Base-by-base conservation (phyloP, 2,113 vertebrate species). In the Carettochelys insculpta region DNA sequence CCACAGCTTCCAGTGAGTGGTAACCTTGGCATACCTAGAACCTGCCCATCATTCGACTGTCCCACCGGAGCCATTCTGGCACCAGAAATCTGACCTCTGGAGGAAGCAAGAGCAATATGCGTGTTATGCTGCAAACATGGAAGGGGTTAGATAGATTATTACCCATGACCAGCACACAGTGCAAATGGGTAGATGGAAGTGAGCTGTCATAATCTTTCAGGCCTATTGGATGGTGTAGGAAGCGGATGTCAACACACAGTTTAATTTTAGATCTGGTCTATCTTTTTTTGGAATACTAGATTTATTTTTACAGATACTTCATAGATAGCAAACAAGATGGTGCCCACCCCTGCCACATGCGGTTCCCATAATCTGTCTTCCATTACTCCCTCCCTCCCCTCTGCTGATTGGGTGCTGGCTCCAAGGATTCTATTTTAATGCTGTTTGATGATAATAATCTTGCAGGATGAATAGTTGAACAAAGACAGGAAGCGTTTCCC, bases 401-500 rank as follows among this genome's bases (percentile, higher is more conserved):
- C 27, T 43, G 85, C 86, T 95, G 76, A 90, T 83, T 93, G 95
- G 96, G 95, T 97, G 96, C 97, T 96, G 93, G 54, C 85, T 96
- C 96, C 92, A 93, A 92, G 80, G 95, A 68, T 97, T 96, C 97
- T 98, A 97, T 98, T 97, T 97, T 97, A 94, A 97, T 96, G 88
- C 95, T 75, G 95, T 97, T 97, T 97, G 96, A 97, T 97, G 97
- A 98, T 98, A 97, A 97, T 97, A 85, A 97, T 98, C 94, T 94
- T 4, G 95, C 76, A 75, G 97, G 95, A 95, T 95, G 92, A 97
- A 97, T 95, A 95, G 85, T 88, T 76, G 92, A 9, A 98, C 97
- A 98, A 98, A 98, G 94, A 95, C 98, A 98, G 98, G 98, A 98
- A 98, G 95, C 76, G 8, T 96, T 88, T 92, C 95, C 96, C 94